phyloP scores from a whole-genome alignment of 2,888 invertebrate species.

The Oegoconia quadripuncta region DNA sequence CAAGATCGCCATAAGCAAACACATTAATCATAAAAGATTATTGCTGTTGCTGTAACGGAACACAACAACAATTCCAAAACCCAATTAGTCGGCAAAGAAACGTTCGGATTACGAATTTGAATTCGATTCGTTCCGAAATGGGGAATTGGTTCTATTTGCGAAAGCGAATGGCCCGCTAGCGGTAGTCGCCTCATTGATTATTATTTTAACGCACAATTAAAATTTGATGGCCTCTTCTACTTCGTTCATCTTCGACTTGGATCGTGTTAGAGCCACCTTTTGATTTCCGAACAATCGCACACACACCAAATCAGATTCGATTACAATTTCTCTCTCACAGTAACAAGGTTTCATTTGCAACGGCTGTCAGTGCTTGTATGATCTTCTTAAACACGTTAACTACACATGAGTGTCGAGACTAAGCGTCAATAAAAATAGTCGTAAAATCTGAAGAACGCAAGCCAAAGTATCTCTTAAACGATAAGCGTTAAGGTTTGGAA shows the following conservation, averaged over 20 bases:
- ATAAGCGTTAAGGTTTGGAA: conserved; percentile 33
- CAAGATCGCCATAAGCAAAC: conserved; percentile 42
- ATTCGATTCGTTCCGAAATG: conserved; percentile 27
- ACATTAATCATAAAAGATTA: conserved; percentile 61
- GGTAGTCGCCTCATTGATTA: conserved; percentile 76
- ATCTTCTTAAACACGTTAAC: conserved; percentile 53
- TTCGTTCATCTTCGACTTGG: conserved; percentile 70
- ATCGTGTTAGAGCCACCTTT: conserved; percentile 42
- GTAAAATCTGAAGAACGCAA: conserved; percentile 46
- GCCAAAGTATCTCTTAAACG: conserved; percentile 41
- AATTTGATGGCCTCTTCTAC: conserved; percentile 75
- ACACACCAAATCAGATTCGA: conserved; percentile 12
- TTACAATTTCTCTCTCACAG: conserved; percentile 29
- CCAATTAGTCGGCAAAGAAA: conserved; percentile 40
- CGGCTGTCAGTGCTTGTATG: conserved; percentile 32
- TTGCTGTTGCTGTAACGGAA: conserved; percentile 35
- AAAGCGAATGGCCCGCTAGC: conserved; percentile 39
- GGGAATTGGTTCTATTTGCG: conserved; percentile 58
- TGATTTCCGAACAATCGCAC: conserved; percentile 22
- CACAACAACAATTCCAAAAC: conserved; percentile 28
- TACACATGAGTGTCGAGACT: conserved; percentile 70
- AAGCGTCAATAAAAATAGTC: conserved; percentile 77
- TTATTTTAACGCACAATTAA: conserved; percentile 78
- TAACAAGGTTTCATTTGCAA: conserved; percentile 39
- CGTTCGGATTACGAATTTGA: conserved; percentile 24